phyloP scores from a whole-genome alignment of 2,888 invertebrate genomes.

The Hypomecis punctinalis region DNA sequence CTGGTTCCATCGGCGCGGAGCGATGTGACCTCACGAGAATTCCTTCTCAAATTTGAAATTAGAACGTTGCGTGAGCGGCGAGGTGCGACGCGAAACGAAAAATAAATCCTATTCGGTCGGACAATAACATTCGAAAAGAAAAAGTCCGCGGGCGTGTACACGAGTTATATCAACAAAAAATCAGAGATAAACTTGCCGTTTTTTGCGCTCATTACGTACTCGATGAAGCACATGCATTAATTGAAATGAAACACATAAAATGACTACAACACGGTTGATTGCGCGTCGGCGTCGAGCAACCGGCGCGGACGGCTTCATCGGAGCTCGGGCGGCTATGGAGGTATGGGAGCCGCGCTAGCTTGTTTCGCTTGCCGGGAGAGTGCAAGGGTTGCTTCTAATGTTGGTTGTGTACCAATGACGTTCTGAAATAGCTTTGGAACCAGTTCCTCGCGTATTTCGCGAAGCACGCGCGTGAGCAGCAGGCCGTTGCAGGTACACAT shows the following conservation, averaged over 20 bases:
- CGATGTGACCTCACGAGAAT: slow-evolving; percentile 60
- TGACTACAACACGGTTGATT: slow-evolving; percentile 34
- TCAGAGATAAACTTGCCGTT: slow-evolving; percentile 43
- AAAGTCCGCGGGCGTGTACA: slow-evolving; percentile 24
- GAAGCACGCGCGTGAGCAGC: slow-evolving; percentile 56
- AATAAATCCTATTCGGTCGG: slow-evolving; percentile 43
- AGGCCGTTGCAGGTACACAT: slow-evolving; percentile 50
- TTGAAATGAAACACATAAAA: slow-evolving; percentile 33
- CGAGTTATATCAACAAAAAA: slow-evolving; percentile 41
- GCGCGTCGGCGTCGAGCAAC: slow-evolving; percentile 18
- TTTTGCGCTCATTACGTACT: slow-evolving; percentile 57
- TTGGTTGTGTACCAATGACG: slow-evolving; percentile 20
- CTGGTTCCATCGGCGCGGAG: slow-evolving; percentile 48
- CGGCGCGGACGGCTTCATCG: slow-evolving; percentile 23
- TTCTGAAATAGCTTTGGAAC: slow-evolving; percentile 60
- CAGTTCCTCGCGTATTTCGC: slow-evolving; percentile 60
- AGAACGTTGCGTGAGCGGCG: slow-evolving; percentile 59
- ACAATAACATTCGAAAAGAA: slow-evolving; percentile 32
- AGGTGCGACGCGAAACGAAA: slow-evolving; percentile 43
- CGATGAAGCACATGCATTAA: slow-evolving; percentile 34
- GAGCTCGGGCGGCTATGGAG: neutral
- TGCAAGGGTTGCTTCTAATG: slow-evolving; percentile 7
- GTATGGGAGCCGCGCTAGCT: neutral
- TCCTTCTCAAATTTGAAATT: slow-evolving; percentile 68
- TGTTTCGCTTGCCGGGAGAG: neutral